phyloP scores from a whole-genome alignment of 2,888 invertebrate genomes.

The Rhingia rostrata region DNA sequence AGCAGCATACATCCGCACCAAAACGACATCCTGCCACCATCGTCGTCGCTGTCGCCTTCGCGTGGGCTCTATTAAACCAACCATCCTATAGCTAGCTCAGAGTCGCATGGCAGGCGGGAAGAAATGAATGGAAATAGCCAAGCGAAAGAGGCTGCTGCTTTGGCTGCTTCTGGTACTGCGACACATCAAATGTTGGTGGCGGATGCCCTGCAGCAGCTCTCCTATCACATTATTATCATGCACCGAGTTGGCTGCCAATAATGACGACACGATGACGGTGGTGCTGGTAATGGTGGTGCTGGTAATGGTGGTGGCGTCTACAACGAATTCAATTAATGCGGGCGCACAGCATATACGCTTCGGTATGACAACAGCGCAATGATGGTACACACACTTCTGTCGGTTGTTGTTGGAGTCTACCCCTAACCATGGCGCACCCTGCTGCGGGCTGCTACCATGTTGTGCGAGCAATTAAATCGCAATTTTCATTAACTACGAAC shows the following conservation, averaged over 20 bases:
- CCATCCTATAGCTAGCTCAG: conserved; percentile 6
- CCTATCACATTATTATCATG: conserved; percentile 65
- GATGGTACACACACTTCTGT: conserved; percentile 58
- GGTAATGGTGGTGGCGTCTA: conserved; percentile 52
- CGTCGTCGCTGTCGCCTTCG: conserved; percentile 4
- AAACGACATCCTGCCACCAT: conserved; percentile 11
- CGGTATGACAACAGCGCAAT: conserved; percentile 31
- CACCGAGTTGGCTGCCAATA: conserved; percentile 63
- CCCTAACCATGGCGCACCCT: neutral
- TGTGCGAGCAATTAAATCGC: conserved; percentile 62
- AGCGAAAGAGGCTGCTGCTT: conserved; percentile 26
- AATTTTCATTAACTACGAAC: conserved; percentile 74
- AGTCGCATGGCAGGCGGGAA: conserved; percentile 29
- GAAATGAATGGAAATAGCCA: conserved; percentile 58
- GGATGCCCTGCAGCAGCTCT: conserved; percentile 48
- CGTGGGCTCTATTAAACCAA: conserved; percentile 7
- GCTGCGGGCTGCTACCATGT: conserved; percentile 5
- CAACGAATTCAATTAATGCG: conserved; percentile 70
- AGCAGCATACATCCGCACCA: conserved; percentile 33
- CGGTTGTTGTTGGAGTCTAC: conserved; percentile 17
- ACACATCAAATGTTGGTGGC: conserved; percentile 48
- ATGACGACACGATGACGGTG: conserved; percentile 30
- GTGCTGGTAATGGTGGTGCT: conserved; percentile 15
- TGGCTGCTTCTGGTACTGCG: conserved; percentile 1
- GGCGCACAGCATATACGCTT: conserved; percentile 38